Base-by-base conservation (phyloP, 2,888 invertebrate species). In the Chymomyza amoena region DNA sequence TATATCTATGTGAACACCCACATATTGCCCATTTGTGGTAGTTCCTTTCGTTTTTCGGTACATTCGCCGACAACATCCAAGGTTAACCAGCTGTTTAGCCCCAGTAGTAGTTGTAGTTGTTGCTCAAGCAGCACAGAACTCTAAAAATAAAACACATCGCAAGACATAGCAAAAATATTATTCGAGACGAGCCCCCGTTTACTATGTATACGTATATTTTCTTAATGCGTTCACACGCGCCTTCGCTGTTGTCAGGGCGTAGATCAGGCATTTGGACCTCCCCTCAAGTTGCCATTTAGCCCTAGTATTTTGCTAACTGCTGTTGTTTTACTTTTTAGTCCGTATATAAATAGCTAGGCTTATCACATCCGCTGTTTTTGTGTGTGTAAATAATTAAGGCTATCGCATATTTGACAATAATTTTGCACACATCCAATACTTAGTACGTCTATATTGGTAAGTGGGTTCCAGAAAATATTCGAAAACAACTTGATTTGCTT, bases 331-430 rank as follows among this genome's bases (percentile, higher is more conserved):
- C 15, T n/a, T 7, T 6, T 51, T 18, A 18, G 10, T 54, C 15
- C 18, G 3, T 18, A 16, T 18, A 54, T 15, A 18, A 9, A 54
- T 18, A 6, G 6, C 52, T 54, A 18, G 52, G 20, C 79, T 84
- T 84, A 84, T 84, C 84, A 72, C 87, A 87, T 87, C 85, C 84
- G 84, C 64, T 70, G 64, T 18, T 20, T 54, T 16, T 18, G 36
- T 36, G 60, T 60, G 60, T n/a, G 84, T 67, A 61, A 57, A 75
- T 73, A 84, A 84, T 84, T 86, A 84, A 65, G 82, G 84, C 77
- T 57, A 57, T 57, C 20, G 54, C 20, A 54, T 54, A 54, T 54
- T 32, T 32, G 32, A 32, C 32, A 32, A 32, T 6, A 32, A 32
- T 32, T 32, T 32, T 1, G 32, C 32, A 32, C 9, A 32, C 32